Evolutionary conservation across 2,113 vertebrate species (phyloP).

Genomic region (Lucifuga dentata): DNA sequence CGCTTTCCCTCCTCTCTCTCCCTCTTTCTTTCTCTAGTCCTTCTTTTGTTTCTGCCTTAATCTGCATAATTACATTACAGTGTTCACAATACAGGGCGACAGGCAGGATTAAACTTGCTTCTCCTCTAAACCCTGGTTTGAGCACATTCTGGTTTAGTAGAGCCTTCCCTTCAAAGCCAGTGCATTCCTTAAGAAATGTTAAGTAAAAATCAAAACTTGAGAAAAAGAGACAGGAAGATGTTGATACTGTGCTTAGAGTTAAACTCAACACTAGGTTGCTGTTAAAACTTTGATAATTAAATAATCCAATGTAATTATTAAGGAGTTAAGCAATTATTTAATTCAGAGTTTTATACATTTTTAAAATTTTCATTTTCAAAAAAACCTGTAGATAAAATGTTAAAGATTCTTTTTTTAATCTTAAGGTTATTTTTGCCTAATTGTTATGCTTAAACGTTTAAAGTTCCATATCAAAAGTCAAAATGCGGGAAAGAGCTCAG

Average conservation of each 20-base stretch:
- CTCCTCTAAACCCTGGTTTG: slow-evolving; percentile 18
- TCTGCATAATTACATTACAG: slow-evolving; percentile 63
- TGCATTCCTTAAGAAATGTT: not conserved
- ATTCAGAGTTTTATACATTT: not conserved
- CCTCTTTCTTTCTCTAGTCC: slow-evolving; percentile 8
- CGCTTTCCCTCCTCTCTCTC: slow-evolving; percentile 4
- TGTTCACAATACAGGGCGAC: slow-evolving; percentile 50
- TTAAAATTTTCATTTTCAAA: too few species aligned
- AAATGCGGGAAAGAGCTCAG: slow-evolving; percentile 49
- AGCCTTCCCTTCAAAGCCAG: slow-evolving; percentile 3
- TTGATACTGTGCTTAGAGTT: slow-evolving; percentile 2
- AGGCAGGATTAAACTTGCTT: slow-evolving; percentile 38
- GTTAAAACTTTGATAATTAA: slow-evolving; percentile 5
- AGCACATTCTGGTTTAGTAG: slow-evolving; percentile 9
- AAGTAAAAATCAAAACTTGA: slow-evolving; percentile 2
- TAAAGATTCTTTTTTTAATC: slow-evolving; percentile 30
- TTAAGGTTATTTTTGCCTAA: slow-evolving; percentile 35
- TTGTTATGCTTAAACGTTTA: slow-evolving; percentile 44
- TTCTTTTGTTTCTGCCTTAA: slow-evolving; percentile 47
- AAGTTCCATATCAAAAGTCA: slow-evolving; percentile 22
- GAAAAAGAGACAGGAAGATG: not conserved
- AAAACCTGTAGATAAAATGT: slow-evolving; percentile 21
- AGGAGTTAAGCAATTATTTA: not conserved
- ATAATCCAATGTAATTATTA: not conserved
- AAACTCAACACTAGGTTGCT: slow-evolving; percentile 28